Base-by-base conservation (phyloP, 2,888 invertebrate species). In the Tetragonisca angustula region DNA sequence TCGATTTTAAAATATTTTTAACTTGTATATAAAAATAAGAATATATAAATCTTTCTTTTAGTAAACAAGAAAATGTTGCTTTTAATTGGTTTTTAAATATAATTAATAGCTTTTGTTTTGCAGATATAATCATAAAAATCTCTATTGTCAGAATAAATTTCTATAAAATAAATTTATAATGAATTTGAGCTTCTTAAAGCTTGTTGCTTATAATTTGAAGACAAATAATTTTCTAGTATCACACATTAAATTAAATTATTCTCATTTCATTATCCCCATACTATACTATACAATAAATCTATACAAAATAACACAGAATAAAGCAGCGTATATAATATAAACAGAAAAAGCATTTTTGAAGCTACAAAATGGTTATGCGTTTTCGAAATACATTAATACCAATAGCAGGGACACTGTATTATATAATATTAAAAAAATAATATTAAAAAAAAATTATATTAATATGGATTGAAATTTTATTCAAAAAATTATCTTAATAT, bases 311-410 rank as follows among this genome's bases (percentile, higher is more conserved):
- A 76, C 27, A 59, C n/a, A 69, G 15, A 67, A 76, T 81, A 17
- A 83, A 76, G 72, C 83, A 81, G 70, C 69, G 67, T 43, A 81
- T 43, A 81, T 32, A 73, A 62, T 50, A 50, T n/a, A 83, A 70
- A 24, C 61, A 24, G 65, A 72, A 70, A 5, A 83, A 81, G 81
- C 81, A 27, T 32, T 65, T 52, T 73, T 32, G 1, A 69, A 81
- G 73, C 76, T 64, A 73, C 36, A 54, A 32, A 70, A 83, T n/a
- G 43, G 32, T 59, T 52, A 52, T 69, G 54, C 67, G 65, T 70
- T 32, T 49, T 54, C n/a, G 43, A 69, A 43, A 19, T 79, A 70
- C 56, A 69, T 64, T 70, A 49, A 73, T 56, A 62, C 52, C 32
- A 65, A 74, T 49, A 56, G 52, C 36, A 19, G 70, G 70, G 50